Conservation (phyloP, 2,113 vertebrate species). For the Apeltes quadracus region DNA sequence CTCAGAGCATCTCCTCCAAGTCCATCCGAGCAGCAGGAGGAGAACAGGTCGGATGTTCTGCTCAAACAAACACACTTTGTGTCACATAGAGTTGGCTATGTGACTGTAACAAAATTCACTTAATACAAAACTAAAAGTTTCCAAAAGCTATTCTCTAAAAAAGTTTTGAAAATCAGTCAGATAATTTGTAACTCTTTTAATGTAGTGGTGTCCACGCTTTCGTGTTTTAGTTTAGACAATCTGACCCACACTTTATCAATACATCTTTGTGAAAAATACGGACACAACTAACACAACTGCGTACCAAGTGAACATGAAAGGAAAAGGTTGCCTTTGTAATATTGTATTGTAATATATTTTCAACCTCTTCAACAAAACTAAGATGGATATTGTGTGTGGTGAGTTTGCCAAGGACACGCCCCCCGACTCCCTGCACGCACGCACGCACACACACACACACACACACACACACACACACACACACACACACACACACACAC, state of each 20-base stretch:
- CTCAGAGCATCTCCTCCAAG: no score
- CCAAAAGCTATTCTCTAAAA: not conserved
- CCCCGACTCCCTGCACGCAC: conserved; percentile 30
- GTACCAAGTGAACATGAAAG: no score
- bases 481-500: conserved; percentile 37
- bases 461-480: conserved; percentile 28
- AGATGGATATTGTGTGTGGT: conserved; percentile 34
- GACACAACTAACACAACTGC: not conserved
- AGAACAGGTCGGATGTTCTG: no score
- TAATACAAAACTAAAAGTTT: no score
- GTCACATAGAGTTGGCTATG: no score
- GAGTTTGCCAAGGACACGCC: conserved; percentile 50
- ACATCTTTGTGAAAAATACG: not conserved
- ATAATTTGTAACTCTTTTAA: not conserved
- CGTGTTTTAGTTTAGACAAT: not conserved
- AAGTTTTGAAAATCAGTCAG: no score
- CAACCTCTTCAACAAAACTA: not conserved
- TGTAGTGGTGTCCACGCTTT: not conserved
- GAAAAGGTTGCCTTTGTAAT: conserved; percentile 1
- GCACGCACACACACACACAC: conserved; percentile 29
- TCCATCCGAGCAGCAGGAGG: no score
- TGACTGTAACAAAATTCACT: no score
- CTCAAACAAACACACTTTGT: no score
- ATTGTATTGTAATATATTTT: not conserved
- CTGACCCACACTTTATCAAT: not conserved